Conservation (phyloP, 2,888 invertebrate genomes). For the Drosophila mettleri region DNA sequence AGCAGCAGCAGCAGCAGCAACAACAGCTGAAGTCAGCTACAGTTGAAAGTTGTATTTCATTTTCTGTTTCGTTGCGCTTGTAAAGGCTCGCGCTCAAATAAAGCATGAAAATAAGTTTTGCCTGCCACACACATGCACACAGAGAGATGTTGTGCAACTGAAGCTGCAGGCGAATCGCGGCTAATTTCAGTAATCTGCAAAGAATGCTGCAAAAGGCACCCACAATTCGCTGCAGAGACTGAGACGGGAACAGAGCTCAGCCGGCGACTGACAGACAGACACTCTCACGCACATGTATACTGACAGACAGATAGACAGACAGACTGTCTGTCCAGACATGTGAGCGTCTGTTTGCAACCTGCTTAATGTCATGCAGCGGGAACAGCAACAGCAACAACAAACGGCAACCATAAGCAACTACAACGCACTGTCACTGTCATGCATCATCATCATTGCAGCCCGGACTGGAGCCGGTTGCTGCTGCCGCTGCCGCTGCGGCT, state of each 20-base stretch:
- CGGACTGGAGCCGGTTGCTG: constrained; percentile 46
- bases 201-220: constrained; percentile 77
- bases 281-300: constrained; percentile 7
- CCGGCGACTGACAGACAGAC: constrained; percentile 14
- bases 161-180: constrained; percentile 65
- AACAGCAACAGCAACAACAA: constrained; percentile 52
- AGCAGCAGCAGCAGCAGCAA: constrained; percentile 34
- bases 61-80: constrained; percentile 79
- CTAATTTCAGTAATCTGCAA: constrained; percentile 77
- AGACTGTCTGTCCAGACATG: constrained; percentile 58
- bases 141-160: constrained; percentile 20
- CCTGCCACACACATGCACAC: constrained; percentile 40
- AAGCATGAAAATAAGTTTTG: constrained; percentile 81
- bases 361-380: constrained; percentile 82
- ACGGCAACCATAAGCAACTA: constrained; percentile 48
- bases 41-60: constrained; percentile 77
- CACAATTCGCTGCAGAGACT: constrained; percentile 79
- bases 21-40: constrained; percentile 19
- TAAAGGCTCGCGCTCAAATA: constrained; percentile 69
- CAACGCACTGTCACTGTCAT: constrained; percentile 82
- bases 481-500: constrained; percentile 19
- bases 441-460: constrained; percentile 76
- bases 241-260: constrained; percentile 15
- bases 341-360: constrained; percentile 80
- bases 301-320: constrained; percentile 33